Evolutionary conservation across 37 sponge, comb jelly and placozoan species (phyloP), one percentile per base, ranked within the genome.

Genomic region (Halichondria panicea): DNA sequence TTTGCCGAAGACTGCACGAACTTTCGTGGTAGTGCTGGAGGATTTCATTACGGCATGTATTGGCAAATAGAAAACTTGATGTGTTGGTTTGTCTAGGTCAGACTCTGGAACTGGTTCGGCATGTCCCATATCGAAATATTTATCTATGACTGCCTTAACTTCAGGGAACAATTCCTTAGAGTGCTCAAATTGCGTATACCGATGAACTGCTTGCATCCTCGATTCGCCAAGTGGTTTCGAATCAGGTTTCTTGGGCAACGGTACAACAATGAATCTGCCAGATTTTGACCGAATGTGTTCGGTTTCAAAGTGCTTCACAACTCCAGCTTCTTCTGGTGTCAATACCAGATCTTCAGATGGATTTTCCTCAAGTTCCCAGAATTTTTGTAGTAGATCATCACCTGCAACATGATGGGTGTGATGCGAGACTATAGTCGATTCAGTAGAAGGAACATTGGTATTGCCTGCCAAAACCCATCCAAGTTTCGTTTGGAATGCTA

Each of bases 361-460:
- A 15, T 48, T 48, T 8, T 77, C 68, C 40, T 75, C 76, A 61
- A 75, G 42, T 35, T 75, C 76, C 76, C 76, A 75, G 45, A 75
- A 75, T 27, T 56, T 33, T 19, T 50, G 76, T 8, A 73, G 58
- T 22, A 73, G 25, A 37, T 73, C 43, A 38, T 73, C 74, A 35
- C 78, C 78, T 32, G 55, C 7, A 22, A 66, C n/a, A 28, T 34
- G 8, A 54, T n/a, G 11, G 6, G 9, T 33, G 39, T 64, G 65
- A 35, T 34, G 39, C 5, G 65, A 21, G 19, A 28, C 19, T 7
- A 64, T 39, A 48, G 52, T 48, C 11, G 11, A 18, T 15, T 48
- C 52, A 18, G 52, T 48, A 48, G 13, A 18, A 15, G 52, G 52
- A 15, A 48, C 13, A 15, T 48, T 11, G 15, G 52, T 48, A 15